Evolutionary conservation across 2,888 invertebrate species (phyloP).

Genomic region (Trilocha varians): DNA sequence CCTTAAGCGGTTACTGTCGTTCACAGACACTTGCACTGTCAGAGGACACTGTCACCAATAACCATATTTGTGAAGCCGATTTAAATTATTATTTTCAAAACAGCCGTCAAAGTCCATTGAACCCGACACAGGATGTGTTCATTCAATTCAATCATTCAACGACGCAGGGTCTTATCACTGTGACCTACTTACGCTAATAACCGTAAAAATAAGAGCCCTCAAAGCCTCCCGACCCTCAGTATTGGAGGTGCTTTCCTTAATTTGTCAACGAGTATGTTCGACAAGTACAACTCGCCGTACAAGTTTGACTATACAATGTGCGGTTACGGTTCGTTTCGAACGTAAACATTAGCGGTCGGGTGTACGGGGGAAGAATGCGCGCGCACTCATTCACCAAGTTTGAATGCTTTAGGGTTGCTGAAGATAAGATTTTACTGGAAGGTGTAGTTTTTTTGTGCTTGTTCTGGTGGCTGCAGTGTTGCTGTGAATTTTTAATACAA

Average conservation of each 20-base stretch:
- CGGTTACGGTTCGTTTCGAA: constrained; percentile 1
- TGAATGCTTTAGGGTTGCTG: constrained; percentile 13
- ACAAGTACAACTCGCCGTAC: constrained; percentile 12
- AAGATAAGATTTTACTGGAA: constrained; percentile 4
- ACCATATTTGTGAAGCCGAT: no score
- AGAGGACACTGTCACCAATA: no score
- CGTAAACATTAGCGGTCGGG: constrained; percentile 5
- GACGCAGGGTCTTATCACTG: constrained; percentile 17
- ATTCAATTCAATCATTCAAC: constrained; percentile 17
- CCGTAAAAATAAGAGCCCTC: constrained; percentile 3
- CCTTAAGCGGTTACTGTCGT: no score
- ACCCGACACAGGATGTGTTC: constrained; percentile 11
- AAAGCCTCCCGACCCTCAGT: not conserved
- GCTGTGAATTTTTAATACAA: no score
- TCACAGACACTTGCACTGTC: no score
- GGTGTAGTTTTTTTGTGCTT: not conserved
- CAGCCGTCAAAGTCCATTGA: constrained; percentile 6
- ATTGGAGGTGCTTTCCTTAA: not conserved
- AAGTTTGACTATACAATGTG: constrained; percentile 1
- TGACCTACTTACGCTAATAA: constrained; percentile 38
- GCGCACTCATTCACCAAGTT: constrained; percentile 54
- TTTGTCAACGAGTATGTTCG: constrained; percentile 10
- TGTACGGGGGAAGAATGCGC: constrained; percentile 31
- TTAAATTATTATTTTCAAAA: no score
- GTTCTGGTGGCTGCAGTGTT: not conserved